Base-by-base conservation (phyloP, 1,140 invertebrate species). In the Heliconius congener region DNA sequence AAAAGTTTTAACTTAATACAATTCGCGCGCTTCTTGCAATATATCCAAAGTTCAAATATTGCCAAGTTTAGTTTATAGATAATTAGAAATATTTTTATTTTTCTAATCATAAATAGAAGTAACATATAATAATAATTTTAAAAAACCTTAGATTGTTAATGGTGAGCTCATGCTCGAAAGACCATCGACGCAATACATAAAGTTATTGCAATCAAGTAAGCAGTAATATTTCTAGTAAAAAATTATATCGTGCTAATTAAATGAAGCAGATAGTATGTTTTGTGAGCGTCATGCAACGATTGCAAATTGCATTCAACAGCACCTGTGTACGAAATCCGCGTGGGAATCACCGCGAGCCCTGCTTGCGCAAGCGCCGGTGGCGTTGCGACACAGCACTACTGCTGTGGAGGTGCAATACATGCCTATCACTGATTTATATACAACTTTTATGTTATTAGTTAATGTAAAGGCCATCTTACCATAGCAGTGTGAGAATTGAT, bases 291-390 rank as follows among this genome's bases (percentile, higher is more conserved):
- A 80, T 81, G 83, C 84, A 86, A 86, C 85, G 79, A 87, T 88
- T 87, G 85, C 84, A 85, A 83, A 85, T 88, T 86, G 86, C 83
- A 85, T 85, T 87, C 79, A 84, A 84, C 82, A 83, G 83, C 89
- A 92, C 89, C 89, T 91, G 87, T 86, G 76, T 90, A 91, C 86
- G 88, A 93, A 93, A 92, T 93, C 90, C 88, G 92, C 92, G 92
- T 93, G 92, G 92, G 92, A 93, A 93, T 87, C 86, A 83, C 78
- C 82, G 80, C 82, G 84, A 81, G 87, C 83, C 81, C 83, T 79
- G 77, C 80, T 93, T 93, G 88, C 87, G 90, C 86, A 91, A 90
- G 76, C 84, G 84, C 78, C 78, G 78, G 79, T 72, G 80, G 77
- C 84, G 84, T 74, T 91, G 88, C 88, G 86, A 91, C 88, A 92